Base-by-base conservation (phyloP, 1,140 invertebrate genomes). In the Ips typographus region DNA sequence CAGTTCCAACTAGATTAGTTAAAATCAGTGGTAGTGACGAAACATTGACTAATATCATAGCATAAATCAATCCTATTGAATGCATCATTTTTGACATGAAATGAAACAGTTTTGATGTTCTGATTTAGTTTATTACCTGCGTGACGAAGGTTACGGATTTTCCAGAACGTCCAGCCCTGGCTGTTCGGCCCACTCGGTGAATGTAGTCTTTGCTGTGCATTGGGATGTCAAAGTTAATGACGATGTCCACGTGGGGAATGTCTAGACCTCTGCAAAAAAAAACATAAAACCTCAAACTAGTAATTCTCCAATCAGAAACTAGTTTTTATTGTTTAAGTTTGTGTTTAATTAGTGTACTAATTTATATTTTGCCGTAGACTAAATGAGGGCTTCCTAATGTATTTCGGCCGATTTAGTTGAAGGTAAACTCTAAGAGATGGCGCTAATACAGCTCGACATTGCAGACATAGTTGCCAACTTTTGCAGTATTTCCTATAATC, bases 201-300 rank as follows among this genome's bases (percentile, higher is more conserved):
- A 98, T 95, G 80, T 98, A 98, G 83, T 98, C 95, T 80, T 98
- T 98, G 75, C 92, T 94, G 77, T 96, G 93, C 40, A 92, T 93
- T 2, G 96, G 98, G 77, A 99, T 96, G 80, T 99, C 97, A 81
- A 95, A 94, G 83, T 99, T 99, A 7, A 99, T 89, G 1, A 99
- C 96, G 65, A 98, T 89, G 82, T 99, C 97, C 37, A 99, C 96
- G 80, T 98, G 95, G 0, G 96, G 96, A 76, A 99, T 99, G 83
- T 99, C 98, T 60, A 99, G 85, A 79, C 96, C 96, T 85, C 95
- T 94, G 39, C 70, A 73, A 67, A 66, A 60, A 56, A 65, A 4
- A 8, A 63, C 2, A 22, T 39, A 60, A 60, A 42, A 55, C 52
- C 8, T 55, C 8, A 5, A 22, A 42, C n/a, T n/a, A n/a, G n/a